Evolutionary conservation across 2,113 vertebrate species (phyloP).

Genomic region (Acanthisitta chloris): DNA sequence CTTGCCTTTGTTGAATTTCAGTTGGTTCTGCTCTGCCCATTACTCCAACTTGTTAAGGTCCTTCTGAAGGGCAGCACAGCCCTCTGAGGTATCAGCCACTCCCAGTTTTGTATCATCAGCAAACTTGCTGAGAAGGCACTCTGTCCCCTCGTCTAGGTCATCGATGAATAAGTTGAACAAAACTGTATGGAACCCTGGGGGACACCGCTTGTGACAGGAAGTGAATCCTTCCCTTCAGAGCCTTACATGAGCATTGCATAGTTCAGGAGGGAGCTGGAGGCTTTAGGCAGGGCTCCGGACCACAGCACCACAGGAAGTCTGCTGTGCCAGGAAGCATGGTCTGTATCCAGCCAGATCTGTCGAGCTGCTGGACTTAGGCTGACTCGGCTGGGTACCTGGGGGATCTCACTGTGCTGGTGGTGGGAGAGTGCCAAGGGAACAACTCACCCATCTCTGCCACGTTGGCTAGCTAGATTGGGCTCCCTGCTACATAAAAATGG

Average conservation of each 20-base stretch:
- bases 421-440: not conserved
- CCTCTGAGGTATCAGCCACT: too few species aligned
- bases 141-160: too few species aligned
- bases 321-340: accelerated
- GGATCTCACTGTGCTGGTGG: accelerated
- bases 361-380: not conserved
- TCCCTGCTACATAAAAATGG: not conserved
- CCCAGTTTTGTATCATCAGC: too few species aligned
- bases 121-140: too few species aligned
- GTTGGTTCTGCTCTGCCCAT: too few species aligned
- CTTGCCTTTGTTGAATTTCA: too few species aligned
- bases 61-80: too few species aligned
- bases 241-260: accelerated
- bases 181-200: too few species aligned
- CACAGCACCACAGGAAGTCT: not conserved
- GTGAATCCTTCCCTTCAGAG: not conserved
- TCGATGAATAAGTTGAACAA: too few species aligned
- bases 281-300: not conserved
- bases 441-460: not conserved
- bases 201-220: too few species aligned
- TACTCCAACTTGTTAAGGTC: too few species aligned
- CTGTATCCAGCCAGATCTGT: not conserved
- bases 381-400: too few species aligned
- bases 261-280: not conserved
- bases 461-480: not conserved